Percentiles rank a stretch among this genome's conserved stretches.
Conservation (phyloP, 92 coral and sea anemone species). For the Porites divaricata region DNA sequence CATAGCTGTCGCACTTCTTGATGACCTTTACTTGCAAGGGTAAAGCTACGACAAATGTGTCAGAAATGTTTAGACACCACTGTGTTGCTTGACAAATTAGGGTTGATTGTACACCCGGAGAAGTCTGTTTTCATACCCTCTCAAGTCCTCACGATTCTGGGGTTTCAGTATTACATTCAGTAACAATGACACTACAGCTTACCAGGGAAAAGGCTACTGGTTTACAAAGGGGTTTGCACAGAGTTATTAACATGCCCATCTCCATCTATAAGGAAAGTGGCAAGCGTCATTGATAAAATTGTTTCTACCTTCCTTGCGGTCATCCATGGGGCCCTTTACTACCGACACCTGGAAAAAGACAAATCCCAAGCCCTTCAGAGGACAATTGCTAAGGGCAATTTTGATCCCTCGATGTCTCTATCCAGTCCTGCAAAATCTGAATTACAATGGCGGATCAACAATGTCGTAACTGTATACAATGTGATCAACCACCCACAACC, state of each 20-base stretch:
- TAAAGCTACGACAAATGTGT: conserved; percentile 45
- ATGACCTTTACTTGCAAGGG: conserved; percentile 51
- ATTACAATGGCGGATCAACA: conserved; percentile 30
- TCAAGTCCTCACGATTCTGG: conserved; percentile 25
- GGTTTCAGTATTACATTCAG: conserved; percentile 43
- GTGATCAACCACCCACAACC: conserved; percentile 35
- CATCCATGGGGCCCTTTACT: no score
- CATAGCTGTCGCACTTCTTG: conserved; percentile 43
- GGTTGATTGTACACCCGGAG: conserved; percentile 45
- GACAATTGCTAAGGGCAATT: conserved; percentile 44
- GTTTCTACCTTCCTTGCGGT: no score
- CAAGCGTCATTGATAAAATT: conserved; percentile 6
- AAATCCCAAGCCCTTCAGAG: conserved; percentile 29
- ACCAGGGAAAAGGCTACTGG: not conserved
- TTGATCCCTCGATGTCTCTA: conserved; percentile 40
- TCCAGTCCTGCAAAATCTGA: conserved; percentile 37
- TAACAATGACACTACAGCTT: conserved; percentile 23
- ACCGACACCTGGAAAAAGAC: no score
- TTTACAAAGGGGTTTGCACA: not conserved
- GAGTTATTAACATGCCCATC: not conserved
- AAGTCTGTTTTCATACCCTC: conserved; percentile 32
- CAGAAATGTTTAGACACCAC: conserved; percentile 56
- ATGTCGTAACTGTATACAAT: not conserved
- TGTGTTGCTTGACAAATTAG: conserved; percentile 22
- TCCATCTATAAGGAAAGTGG: not conserved